phyloP scores from a whole-genome alignment of 2,888 invertebrate genomes.

The Carterocephalus palaemon region DNA sequence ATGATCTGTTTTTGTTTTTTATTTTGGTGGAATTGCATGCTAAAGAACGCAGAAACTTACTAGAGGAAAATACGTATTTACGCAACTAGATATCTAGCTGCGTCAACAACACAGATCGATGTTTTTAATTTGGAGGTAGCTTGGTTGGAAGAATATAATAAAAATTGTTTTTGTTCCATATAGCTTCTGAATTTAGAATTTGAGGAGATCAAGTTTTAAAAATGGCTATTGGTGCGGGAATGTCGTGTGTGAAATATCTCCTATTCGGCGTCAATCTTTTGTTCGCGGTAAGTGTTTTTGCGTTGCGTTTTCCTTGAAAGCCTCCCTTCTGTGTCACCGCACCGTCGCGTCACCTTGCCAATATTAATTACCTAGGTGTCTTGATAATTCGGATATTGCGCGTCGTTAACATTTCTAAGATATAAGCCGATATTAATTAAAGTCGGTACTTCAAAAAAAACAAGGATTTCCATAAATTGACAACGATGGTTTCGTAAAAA shows the following conservation, averaged over 20 bases:
- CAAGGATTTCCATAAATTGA: too few relatives aligned
- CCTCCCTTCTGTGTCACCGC: slow-evolving; percentile 13
- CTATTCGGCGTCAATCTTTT: slow-evolving; percentile 92
- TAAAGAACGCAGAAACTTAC: too few relatives aligned
- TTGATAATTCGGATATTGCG: not conserved
- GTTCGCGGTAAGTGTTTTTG: slow-evolving; percentile 86
- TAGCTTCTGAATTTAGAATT: slow-evolving; percentile 42
- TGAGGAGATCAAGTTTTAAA: slow-evolving; percentile 50
- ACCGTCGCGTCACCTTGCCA: too few relatives aligned
- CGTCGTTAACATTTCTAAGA: slow-evolving; percentile 1
- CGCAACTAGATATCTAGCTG: not conserved
- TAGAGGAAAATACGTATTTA: too few relatives aligned
- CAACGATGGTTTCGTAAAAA: too few relatives aligned
- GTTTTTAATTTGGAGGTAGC: slow-evolving; percentile 37
- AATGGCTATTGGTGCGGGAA: slow-evolving; percentile 88
- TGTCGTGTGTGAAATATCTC: slow-evolving; percentile 93
- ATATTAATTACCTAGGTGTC: too few relatives aligned
- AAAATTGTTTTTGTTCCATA: slow-evolving; percentile 65
- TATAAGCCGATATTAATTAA: too few relatives aligned
- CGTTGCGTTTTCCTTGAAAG: slow-evolving; percentile 32
- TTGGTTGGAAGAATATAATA: slow-evolving; percentile 43
- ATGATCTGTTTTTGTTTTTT: too few relatives aligned
- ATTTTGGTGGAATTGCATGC: too few relatives aligned
- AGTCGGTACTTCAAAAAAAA: too few relatives aligned
- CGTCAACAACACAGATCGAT: slow-evolving; percentile 53